Percentiles rank a stretch among this genome's conserved stretches.
These are phyloP conservation scores for Mizuhopecten yessoensis DNA, from an alignment of 1,140 invertebrate species.

Conservation along the genomic window DNA sequence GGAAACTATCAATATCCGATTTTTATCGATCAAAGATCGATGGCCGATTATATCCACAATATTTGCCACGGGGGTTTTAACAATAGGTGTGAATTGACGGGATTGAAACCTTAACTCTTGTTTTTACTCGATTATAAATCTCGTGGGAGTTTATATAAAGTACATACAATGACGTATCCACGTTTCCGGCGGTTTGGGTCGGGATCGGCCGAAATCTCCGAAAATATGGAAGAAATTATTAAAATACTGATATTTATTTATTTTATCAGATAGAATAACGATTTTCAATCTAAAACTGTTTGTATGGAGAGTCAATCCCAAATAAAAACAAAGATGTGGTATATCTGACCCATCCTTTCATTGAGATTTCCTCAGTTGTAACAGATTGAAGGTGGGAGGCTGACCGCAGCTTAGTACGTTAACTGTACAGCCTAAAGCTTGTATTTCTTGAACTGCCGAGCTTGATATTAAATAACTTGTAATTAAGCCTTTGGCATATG, in stretches of 20 bases:
- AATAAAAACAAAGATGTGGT: too few species aligned
- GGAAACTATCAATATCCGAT: slow-evolving; percentile 14
- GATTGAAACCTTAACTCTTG: too few species aligned
- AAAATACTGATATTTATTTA: too few species aligned
- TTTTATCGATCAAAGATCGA: slow-evolving; percentile 24
- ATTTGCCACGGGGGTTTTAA: not conserved
- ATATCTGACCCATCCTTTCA: not conserved
- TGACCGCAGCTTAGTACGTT: not conserved
- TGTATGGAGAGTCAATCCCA: not conserved
- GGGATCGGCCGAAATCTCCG: not conserved
- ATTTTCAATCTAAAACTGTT: not conserved
- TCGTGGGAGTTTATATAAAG: too few species aligned
- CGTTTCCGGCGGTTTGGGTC: not conserved
- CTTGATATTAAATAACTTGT: too few species aligned
- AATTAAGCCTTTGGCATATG: too few species aligned
- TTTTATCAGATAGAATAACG: not conserved
- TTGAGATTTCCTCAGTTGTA: not conserved
- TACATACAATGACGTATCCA: not conserved
- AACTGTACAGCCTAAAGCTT: too few species aligned
- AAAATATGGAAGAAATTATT: too few species aligned
- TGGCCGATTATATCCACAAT: not conserved
- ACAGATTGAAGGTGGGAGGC: not conserved
- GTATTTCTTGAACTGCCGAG: too few species aligned
- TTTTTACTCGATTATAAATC: too few species aligned
- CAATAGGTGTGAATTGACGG: too few species aligned